These are phyloP conservation scores for Caenorhabditis uteleia DNA, from an alignment of 2,888 invertebrate genomes.

Conservation along the genomic window DNA sequence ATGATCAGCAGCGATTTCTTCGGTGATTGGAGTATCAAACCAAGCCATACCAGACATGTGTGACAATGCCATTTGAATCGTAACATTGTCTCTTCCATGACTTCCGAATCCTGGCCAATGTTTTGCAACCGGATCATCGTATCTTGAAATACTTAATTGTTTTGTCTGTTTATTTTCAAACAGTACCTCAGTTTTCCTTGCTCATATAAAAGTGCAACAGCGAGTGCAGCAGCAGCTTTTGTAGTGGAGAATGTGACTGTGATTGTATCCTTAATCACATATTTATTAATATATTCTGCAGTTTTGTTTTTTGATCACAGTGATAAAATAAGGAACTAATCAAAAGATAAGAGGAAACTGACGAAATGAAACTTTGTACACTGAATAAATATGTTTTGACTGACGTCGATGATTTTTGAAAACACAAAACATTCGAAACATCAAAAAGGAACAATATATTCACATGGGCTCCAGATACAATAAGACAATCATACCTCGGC, in stretches of 20 bases:
- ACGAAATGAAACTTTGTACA: no score
- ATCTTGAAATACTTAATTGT: constrained; percentile 17
- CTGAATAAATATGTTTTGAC: neutral
- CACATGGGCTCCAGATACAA: no score
- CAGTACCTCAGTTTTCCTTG: constrained; percentile 17
- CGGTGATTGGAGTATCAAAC: constrained; percentile 50
- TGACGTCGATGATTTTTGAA: no score
- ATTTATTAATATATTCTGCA: no score
- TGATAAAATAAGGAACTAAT: neutral
- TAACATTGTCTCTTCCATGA: constrained; percentile 55
- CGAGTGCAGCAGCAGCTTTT: constrained; percentile 48
- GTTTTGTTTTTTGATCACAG: neutral
- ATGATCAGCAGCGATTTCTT: constrained; percentile 48
- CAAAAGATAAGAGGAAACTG: neutral
- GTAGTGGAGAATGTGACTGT: constrained; percentile 58
- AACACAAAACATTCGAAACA: no score
- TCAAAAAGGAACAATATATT: no score
- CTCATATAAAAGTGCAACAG: constrained; percentile 48
- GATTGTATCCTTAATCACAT: constrained; percentile 45
- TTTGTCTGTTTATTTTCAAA: no score
- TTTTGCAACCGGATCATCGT: constrained; percentile 55
- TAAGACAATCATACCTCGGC: constrained; percentile 29
- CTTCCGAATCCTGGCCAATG: constrained; percentile 58
- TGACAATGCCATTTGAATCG: constrained; percentile 53
- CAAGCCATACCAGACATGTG: constrained; percentile 58